phyloP scores from a whole-genome alignment of 2,888 invertebrate genomes.

The Limulus polyphemus region DNA sequence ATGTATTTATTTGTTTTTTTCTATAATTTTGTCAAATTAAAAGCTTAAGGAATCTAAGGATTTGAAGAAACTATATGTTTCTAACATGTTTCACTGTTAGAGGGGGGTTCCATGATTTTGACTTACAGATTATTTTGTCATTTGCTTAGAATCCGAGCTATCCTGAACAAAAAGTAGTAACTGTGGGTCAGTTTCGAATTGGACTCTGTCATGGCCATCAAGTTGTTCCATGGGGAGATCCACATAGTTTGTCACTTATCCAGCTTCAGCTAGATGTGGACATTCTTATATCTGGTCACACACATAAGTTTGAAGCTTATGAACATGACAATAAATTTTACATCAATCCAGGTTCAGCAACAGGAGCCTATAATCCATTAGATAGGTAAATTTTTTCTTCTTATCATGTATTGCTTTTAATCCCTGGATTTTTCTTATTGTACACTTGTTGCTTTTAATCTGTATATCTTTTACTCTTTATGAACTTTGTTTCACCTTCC shows the following conservation, averaged over 20 bases:
- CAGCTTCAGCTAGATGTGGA: slow-evolving; percentile 97
- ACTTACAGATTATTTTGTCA: too few species aligned
- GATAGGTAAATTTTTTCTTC: slow-evolving; percentile 53
- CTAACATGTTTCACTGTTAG: too few species aligned
- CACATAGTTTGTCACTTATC: slow-evolving; percentile 78
- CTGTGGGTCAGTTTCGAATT: slow-evolving; percentile 96
- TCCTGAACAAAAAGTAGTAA: slow-evolving; percentile 97
- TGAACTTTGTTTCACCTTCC: too few species aligned
- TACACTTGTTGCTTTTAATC: too few species aligned
- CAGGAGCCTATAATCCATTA: slow-evolving; percentile 89
- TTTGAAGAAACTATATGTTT: too few species aligned
- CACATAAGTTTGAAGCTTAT: slow-evolving; percentile 94
- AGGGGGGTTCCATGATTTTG: too few species aligned
- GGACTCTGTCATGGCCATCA: slow-evolving; percentile 96
- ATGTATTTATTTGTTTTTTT: too few species aligned
- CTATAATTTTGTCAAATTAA: too few species aligned
- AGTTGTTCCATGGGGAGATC: slow-evolving; percentile 94
- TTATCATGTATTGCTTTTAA: slow-evolving; percentile 42
- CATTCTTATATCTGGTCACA: slow-evolving; percentile 95
- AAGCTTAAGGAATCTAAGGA: too few species aligned
- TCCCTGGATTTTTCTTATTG: slow-evolving; percentile 4
- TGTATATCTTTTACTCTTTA: too few species aligned
- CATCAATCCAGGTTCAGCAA: slow-evolving; percentile 97
- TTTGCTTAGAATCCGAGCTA: slow-evolving; percentile 55
- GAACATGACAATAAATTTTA: slow-evolving; percentile 98